phyloP scores from a whole-genome alignment of 2,888 invertebrate species.

The Heteromyza rotundicornis region DNA sequence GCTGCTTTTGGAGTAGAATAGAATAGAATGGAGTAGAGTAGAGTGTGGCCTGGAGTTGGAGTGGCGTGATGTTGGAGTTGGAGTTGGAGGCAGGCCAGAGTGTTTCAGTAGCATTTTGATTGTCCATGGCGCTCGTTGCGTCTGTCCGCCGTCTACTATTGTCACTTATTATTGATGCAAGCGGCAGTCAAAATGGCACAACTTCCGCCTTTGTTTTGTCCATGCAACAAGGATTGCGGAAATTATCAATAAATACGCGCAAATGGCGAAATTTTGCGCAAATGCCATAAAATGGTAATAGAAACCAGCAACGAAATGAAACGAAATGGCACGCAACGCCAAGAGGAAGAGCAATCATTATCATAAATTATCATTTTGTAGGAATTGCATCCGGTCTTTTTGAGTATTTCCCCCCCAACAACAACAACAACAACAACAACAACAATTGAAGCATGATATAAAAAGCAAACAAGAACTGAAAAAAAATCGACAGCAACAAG shows the following conservation, averaged over 20 bases:
- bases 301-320: slow-evolving; percentile 15
- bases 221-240: slow-evolving; percentile 43
- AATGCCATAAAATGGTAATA: slow-evolving; percentile 3
- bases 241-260: slow-evolving; percentile 59
- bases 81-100: too few species aligned
- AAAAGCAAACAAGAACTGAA: too few species aligned
- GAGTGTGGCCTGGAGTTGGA: too few species aligned
- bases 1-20: slow-evolving; percentile 1
- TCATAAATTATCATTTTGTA: slow-evolving; percentile 61
- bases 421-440: not conserved
- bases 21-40: too few species aligned
- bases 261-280: slow-evolving; percentile 5
- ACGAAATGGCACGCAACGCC: slow-evolving; percentile 1
- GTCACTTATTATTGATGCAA: slow-evolving; percentile 27
- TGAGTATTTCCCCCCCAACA: slow-evolving; percentile 9
- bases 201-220: slow-evolving; percentile 48
- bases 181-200: slow-evolving; percentile 42
- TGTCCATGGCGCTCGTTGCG: too few species aligned
- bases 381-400: slow-evolving; percentile 55
- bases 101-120: slow-evolving; percentile 23
- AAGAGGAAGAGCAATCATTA: slow-evolving; percentile 57
- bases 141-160: slow-evolving; percentile 16
- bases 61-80: too few species aligned
- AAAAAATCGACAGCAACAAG: too few species aligned
- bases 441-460: not conserved